Base-by-base conservation (phyloP, 2,113 vertebrate species). In the Astatotilapia flaviijosephi region DNA sequence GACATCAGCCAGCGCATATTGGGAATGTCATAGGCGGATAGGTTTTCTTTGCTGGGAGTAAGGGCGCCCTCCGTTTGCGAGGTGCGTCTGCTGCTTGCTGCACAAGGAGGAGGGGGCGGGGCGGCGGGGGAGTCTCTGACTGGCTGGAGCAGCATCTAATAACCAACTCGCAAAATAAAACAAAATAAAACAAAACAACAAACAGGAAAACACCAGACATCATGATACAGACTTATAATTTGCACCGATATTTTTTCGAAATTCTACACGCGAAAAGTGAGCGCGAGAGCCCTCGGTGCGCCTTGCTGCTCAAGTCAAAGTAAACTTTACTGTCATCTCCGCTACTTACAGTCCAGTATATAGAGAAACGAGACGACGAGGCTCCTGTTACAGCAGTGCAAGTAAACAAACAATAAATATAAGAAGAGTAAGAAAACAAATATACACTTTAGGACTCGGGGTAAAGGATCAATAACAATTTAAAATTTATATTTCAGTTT, bases 81-180 rank as follows among this genome's bases (percentile, higher is more conserved):
- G 47, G 47, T 51, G 47, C 17, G 4, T 8, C 47, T 51, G 47
- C 47, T 51, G 47, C 2, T 1, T 1, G 47, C 47, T 0, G 17
- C 3, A 0, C 47, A 5, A 4, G 0, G 8, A 51, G 1, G 15
- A 3, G 47, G 4, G 23, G 23, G 23, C 23, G 23, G 23, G 23
- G 23, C 23, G 17, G 17, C 17, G 17, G 8, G 47, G 17, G 8
- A 3, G 0, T 5, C 4, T 19, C 47, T 51, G 47, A 0, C 2
- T 0, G 15, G 17, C 7, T 19, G 47, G 7, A 51, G 47, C 2
- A 19, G 7, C 47, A 0, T 51, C 8, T 19, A 51, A 51, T 51
- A 49, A 47, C 42, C 13, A 45, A 49, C 7, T 0, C 0, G 0
- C 0, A 51, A 51, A 51, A 19, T 51, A 19, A 51, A 51, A 2